phyloP scores from a whole-genome alignment of 2,797 vertebrate genomes.

The Danio tinwini region DNA sequence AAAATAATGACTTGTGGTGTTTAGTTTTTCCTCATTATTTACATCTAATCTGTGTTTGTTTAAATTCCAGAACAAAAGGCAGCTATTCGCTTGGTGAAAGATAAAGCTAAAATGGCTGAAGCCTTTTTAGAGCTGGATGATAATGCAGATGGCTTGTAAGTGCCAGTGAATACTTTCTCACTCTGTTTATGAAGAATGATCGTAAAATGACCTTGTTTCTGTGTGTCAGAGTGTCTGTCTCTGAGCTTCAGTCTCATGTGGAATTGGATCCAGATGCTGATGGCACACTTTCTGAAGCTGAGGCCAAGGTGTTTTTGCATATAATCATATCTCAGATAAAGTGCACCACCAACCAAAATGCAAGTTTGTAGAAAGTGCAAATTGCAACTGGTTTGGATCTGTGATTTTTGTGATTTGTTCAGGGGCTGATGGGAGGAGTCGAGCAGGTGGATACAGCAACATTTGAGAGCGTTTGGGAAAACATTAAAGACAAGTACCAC shows the following conservation, averaged over 20 bases:
- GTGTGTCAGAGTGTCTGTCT: conserved; percentile 76
- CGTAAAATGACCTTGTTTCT: conserved; percentile 24
- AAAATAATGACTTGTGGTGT: background rate
- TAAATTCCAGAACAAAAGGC: conserved; percentile 82
- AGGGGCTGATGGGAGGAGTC: conserved; percentile 82
- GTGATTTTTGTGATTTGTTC: background rate
- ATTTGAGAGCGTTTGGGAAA: conserved; percentile 83
- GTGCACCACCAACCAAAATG: background rate
- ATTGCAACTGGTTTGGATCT: background rate
- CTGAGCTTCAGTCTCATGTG: conserved; percentile 82
- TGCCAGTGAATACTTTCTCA: conserved; percentile 49
- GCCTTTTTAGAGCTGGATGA: conserved; percentile 88
- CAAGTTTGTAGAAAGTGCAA: no score
- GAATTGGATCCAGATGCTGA: conserved; percentile 87
- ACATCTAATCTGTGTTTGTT: background rate
- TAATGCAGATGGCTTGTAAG: conserved; percentile 86
- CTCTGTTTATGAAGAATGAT: background rate
- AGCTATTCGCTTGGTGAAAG: conserved; percentile 73
- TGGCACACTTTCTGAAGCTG: conserved; percentile 78
- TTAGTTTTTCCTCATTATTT: background rate
- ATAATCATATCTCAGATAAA: background rate
- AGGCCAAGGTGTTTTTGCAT: conserved; percentile 81
- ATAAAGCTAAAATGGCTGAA: conserved; percentile 77
- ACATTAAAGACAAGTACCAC: conserved; percentile 85
- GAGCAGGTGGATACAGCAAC: conserved; percentile 68